Conservation (phyloP, 2,113 vertebrate species). For the Triplophysa tibetana region DNA sequence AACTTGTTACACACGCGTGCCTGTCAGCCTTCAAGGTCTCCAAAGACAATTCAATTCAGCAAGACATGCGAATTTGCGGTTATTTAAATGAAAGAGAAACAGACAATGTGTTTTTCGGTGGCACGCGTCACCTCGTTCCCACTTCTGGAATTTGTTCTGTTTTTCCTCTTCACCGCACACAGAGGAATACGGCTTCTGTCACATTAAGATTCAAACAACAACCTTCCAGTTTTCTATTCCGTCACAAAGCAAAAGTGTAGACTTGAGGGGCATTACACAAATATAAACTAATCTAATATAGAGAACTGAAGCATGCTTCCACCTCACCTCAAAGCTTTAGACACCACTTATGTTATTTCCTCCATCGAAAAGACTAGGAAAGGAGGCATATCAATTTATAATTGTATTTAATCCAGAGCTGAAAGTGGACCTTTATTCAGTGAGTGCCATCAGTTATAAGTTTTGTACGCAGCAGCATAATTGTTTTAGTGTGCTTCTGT, state of each 20-base stretch:
- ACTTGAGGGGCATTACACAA: background rate
- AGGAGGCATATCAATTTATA: background rate
- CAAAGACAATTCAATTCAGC: constrained; percentile 51
- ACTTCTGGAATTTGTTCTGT: background rate
- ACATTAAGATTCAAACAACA: constrained; percentile 19
- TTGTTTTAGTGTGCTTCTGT: too few species aligned
- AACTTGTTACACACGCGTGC: constrained; percentile 52
- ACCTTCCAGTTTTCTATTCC: background rate
- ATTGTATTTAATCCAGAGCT: background rate
- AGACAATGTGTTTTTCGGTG: background rate
- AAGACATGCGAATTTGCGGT: constrained; percentile 51
- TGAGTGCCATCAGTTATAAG: background rate
- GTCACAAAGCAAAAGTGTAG: background rate
- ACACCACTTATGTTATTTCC: constrained; percentile 1
- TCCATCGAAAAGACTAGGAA: background rate
- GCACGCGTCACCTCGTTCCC: background rate
- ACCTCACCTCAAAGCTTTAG: background rate
- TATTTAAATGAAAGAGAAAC: constrained; percentile 45
- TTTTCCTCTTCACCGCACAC: background rate
- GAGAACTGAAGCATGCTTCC: background rate
- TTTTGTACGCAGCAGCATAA: too few species aligned
- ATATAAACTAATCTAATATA: constrained; percentile 12
- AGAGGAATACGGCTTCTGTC: background rate
- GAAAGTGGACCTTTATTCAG: too few species aligned
- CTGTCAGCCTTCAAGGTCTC: constrained; percentile 62